Evolutionary conservation across 1,140 invertebrate species (phyloP), one percentile per base, ranked within the genome.

Genomic region (Saxidomus purpurata): DNA sequence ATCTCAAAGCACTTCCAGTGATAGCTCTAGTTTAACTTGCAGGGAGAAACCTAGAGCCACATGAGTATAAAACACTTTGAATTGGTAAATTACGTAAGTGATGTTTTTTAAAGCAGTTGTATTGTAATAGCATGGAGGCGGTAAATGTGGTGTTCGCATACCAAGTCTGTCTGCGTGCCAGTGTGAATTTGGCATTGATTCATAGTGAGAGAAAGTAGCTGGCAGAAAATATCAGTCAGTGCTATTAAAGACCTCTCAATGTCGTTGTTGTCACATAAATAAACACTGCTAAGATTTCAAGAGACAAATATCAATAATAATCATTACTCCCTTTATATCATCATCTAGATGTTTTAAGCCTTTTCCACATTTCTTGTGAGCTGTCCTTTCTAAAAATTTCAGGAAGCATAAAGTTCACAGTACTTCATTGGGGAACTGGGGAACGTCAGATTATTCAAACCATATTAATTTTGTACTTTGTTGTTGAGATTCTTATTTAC

Each of bases 121-220:
- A 22, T 22, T 59, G 19, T 59, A 22, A 59, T n/a, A 59, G n/a
- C 28, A 63, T 63, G 59, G 59, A 63, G 59, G 59, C 15, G 59
- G 59, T 63, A 63, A 28, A 9, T 63, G 9, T 63, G 1, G n/a
- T 28, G 59, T 28, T 28, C 28, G 25, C 25, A 63, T 63, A 28
- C 59, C 31, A 71, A 15, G 34, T 38, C 31, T 71, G 34, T 38
- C 22, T 71, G 34, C 11, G 8, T 71, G 67, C 67, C 36, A 40
- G 34, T 38, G 34, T 71, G 67, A 71, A 38, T n/a, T 71, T 71
- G 67, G 67, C 67, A 71, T 36, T n/a, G 34, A 71, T 19, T 71
- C 34, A 71, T 13, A 71, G 2, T 22, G 34, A 40, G 34, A 38
- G 67, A 71, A 71, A 40, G 38, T 71, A 71, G 67, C 67, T 71